Conservation (phyloP, 1,140 invertebrate species). For the Stenopsyche tienmushanensis region DNA sequence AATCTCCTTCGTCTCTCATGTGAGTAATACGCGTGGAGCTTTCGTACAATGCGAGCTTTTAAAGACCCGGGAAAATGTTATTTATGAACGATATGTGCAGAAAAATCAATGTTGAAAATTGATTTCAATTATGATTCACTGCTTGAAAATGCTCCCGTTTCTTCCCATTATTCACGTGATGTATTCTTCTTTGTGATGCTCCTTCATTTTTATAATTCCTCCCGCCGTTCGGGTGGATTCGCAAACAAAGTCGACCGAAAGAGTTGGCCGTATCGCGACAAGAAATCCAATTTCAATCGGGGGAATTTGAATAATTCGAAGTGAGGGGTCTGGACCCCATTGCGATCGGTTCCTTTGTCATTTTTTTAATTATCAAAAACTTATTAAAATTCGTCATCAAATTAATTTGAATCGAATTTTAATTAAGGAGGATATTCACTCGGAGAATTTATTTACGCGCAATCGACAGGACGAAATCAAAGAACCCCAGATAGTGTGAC, state of each 20-base stretch:
- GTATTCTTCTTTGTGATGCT: neutral
- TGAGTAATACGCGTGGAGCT: too few species aligned
- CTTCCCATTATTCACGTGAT: too few species aligned
- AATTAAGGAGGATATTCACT: too few species aligned
- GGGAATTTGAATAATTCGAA: slow-evolving; percentile 4
- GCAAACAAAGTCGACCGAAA: neutral
- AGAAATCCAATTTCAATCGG: slow-evolving; percentile 9
- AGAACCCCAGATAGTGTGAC: too few species aligned
- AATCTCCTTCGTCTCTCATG: too few species aligned
- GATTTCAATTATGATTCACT: neutral
- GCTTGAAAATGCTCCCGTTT: neutral
- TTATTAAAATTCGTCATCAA: too few species aligned
- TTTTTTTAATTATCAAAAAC: slow-evolving; percentile 2
- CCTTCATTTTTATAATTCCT: too few species aligned
- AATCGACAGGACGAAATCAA: too few species aligned
- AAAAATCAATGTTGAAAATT: neutral
- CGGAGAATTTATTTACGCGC: too few species aligned
- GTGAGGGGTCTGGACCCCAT: neutral
- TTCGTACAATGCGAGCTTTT: too few species aligned
- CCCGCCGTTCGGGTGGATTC: neutral
- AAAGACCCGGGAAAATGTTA: too few species aligned
- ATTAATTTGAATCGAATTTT: too few species aligned
- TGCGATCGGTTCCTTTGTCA: neutral
- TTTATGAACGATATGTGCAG: neutral
- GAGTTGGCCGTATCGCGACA: neutral